A percentile compares a stretch with the other conserved stretches of the same genome.
These are phyloP conservation scores for Gobio gobio DNA, from an alignment of 2,113 vertebrate species.

Conservation along the genomic window DNA sequence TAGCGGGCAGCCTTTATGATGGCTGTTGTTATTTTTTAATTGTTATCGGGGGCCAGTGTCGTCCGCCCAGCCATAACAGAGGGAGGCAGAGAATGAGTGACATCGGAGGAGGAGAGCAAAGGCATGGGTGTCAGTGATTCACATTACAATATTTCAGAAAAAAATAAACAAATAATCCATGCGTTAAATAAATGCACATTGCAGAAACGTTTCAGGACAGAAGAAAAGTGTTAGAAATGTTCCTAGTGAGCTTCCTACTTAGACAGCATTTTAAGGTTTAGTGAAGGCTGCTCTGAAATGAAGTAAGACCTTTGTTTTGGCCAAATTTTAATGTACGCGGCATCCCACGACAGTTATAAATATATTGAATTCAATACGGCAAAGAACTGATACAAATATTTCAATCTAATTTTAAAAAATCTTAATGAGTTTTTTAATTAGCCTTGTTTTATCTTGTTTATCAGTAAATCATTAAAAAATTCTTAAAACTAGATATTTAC, in stretches of 20 bases:
- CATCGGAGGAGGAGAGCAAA: constrained; percentile 22
- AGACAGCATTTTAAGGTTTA: neutral
- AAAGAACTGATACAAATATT: neutral
- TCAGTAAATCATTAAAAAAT: neutral
- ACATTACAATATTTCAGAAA: constrained; percentile 40
- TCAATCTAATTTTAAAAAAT: neutral
- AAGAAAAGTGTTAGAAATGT: neutral
- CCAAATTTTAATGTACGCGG: neutral
- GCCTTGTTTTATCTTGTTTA: neutral
- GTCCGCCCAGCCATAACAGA: constrained; percentile 35
- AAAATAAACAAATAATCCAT: constrained; percentile 53
- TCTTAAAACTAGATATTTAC: neutral
- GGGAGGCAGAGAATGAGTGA: constrained; percentile 23
- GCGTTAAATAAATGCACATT: constrained; percentile 55
- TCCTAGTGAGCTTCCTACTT: neutral
- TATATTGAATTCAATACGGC: neutral
- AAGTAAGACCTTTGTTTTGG: neutral
- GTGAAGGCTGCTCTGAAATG: neutral
- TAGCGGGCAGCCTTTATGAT: constrained; percentile 45
- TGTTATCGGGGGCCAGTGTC: constrained; percentile 51
- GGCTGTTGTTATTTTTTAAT: constrained; percentile 60
- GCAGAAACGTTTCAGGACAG: neutral
- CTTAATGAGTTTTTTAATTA: constrained; percentile 22
- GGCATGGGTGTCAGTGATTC: constrained; percentile 13
- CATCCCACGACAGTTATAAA: neutral